phyloP scores from a whole-genome alignment of 2,797 vertebrate species.

The Okamejei kenojei region DNA sequence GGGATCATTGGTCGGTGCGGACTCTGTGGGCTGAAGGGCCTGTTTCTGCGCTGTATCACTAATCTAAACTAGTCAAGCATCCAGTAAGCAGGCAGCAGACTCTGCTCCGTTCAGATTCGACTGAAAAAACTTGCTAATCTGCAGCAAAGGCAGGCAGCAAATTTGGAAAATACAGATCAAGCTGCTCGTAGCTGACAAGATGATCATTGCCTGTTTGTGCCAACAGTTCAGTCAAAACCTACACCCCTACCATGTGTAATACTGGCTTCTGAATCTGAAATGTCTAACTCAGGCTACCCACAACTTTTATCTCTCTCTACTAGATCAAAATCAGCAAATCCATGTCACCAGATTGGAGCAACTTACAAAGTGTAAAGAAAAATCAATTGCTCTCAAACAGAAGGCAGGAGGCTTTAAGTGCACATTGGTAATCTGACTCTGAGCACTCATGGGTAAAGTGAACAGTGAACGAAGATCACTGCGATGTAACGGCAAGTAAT shows the following conservation, averaged over 20 bases:
- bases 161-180: neutral
- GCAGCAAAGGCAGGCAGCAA: neutral
- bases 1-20: too few species aligned
- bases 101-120: neutral
- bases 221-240: neutral
- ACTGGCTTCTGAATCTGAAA: neutral
- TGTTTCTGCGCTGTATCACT: too few species aligned
- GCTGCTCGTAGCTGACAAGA: neutral
- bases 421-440: neutral
- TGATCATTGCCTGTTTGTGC: neutral
- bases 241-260: too few species aligned
- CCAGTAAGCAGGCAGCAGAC: neutral
- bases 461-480: neutral
- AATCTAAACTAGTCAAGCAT: neutral
- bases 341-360: neutral
- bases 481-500: neutral
- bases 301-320: neutral
- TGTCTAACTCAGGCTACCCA: neutral
- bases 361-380: neutral
- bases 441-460: neutral
- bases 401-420: neutral
- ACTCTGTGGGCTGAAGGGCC: too few species aligned
- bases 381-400: neutral
- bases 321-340: neutral
- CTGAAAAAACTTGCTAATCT: neutral